Evolutionary conservation across 2,888 invertebrate genomes (phyloP).

Genomic region (Sussaba pulchella): DNA sequence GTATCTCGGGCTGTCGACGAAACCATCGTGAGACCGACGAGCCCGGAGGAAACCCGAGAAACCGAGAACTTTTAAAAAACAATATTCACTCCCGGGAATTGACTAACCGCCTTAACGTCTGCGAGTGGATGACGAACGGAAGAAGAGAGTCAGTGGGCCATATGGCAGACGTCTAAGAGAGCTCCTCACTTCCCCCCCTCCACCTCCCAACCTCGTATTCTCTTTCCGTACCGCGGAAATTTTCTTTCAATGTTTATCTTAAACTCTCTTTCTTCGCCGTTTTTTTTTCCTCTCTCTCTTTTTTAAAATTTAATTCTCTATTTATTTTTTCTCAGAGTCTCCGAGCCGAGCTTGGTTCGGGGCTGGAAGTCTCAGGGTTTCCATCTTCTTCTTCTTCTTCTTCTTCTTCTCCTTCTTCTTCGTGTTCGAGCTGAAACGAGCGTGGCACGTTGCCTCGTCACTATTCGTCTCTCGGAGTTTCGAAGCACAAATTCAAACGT

Average conservation of each 20-base stretch:
- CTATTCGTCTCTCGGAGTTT: background rate
- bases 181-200: slow-evolving; percentile 8
- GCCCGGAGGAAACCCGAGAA: slow-evolving; percentile 55
- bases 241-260: slow-evolving; percentile 61
- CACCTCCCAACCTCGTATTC: slow-evolving; percentile 15
- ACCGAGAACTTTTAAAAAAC: slow-evolving; percentile 58
- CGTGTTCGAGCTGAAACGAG: background rate
- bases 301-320: too few species aligned
- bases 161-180: slow-evolving; percentile 67
- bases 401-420: slow-evolving; percentile 14
- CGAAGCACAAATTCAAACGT: background rate
- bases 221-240: slow-evolving; percentile 36
- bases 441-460: slow-evolving; percentile 7
- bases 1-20: background rate
- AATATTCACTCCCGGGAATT: slow-evolving; percentile 54
- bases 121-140: slow-evolving; percentile 31
- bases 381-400: background rate
- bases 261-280: background rate
- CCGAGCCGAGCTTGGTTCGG: too few species aligned
- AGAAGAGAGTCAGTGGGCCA: slow-evolving; percentile 62
- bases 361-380: too few species aligned
- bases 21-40: slow-evolving; percentile 24
- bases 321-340: too few species aligned
- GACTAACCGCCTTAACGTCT: slow-evolving; percentile 21
- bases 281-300: slow-evolving; percentile 7